These are phyloP conservation scores for Naso thynnoides DNA, from an alignment of 2,797 vertebrate species.

Conservation along the genomic window DNA sequence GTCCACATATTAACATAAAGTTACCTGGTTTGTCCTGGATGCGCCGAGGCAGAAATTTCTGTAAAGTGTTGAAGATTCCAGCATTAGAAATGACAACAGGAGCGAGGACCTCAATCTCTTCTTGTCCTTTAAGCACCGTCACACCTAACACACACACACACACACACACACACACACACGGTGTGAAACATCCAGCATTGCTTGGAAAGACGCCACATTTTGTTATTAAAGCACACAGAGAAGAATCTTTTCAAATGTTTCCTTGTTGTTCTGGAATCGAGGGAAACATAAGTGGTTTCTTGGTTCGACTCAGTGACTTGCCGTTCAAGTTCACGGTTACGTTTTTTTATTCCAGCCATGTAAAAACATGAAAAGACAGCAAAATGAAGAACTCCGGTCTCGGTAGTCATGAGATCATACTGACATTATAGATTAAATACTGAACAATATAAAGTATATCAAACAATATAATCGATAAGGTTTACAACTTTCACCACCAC, in stretches of 20 bases:
- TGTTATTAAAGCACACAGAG: background rate
- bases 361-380: no score
- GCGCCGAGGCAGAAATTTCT: conserved; percentile 79
- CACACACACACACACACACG: conserved; percentile 14
- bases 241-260: background rate
- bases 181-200: background rate
- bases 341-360: no score
- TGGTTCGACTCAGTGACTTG: no score
- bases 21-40: conserved; percentile 80
- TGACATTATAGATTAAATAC: no score
- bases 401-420: no score
- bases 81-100: conserved; percentile 87
- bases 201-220: background rate
- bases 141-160: conserved; percentile 78
- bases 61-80: conserved; percentile 87
- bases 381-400: no score
- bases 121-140: conserved; percentile 77
- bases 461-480: no score
- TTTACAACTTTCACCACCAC: no score
- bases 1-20: background rate
- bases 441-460: no score
- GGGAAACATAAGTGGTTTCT: background rate
- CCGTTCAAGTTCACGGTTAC: no score
- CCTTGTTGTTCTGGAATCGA: background rate
- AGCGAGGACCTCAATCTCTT: conserved; percentile 81